Evolutionary conservation across 2,888 invertebrate species (phyloP), one percentile per base, ranked within the genome.

Genomic region (Rhogogaster chlorosoma): DNA sequence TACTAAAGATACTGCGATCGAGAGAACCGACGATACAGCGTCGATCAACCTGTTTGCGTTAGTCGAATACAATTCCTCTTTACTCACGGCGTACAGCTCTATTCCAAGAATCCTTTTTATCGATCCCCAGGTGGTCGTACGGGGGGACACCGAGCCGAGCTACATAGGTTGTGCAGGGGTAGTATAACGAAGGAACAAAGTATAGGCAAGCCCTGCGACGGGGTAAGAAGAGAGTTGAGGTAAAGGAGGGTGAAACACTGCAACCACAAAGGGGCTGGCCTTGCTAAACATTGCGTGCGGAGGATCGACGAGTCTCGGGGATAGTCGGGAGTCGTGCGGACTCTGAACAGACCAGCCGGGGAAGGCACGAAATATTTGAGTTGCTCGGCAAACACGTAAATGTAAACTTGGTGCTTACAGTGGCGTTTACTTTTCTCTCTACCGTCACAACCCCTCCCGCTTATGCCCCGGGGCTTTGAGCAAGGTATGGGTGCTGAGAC

Each of bases 321-420:
- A n/a, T 57, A 70, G 61, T 77, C 67, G 61, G 73, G 57, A 73
- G 83, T 49, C 70, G 57, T 61, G 64, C 70, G 45, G 64, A 83
- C 75, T 38, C 77, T 29, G 61, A 32, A 18, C 80, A 57, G 36
- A 80, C 80, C 57, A 49, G 85, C 82, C 84, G 84, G 86, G 84
- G 86, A 67, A 45, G 73, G 88, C 87, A 89, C 92, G 93, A 93
- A 93, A 93, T 93, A 93, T 93, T 93, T 93, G 93, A 93, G 92
- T 92, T 92, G 90, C 90, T 92, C 89, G 88, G 91, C 91, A 93
- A 93, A 93, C 92, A 93, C 91, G 92, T 92, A 89, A 92, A 93
- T 93, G 93, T 92, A 93, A 93, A 93, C 93, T 90, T 91, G 87
- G 88, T 90, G 92, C 92, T 92, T 93, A 92, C 92, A 91, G 88